Base-by-base conservation (phyloP, 2,113 vertebrate genomes). In the Crotalus viridis region DNA sequence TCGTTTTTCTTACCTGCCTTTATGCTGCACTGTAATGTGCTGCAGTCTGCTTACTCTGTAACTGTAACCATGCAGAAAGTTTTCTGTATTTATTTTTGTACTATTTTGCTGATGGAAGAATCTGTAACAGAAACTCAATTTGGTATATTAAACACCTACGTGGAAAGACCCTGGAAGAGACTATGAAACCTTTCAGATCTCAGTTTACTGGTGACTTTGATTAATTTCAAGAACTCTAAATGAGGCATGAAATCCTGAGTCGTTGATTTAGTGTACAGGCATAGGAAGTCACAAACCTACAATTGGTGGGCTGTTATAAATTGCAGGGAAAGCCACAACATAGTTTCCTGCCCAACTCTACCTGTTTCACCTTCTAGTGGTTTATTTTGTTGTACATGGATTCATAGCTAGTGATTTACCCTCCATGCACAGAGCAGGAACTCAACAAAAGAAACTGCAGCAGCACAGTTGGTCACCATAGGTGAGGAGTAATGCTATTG, bases 71-170 rank as follows among this genome's bases (percentile, higher is more conserved):
- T 85, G 33, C 57, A 3, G 19, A 87, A 94, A 86, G 0, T 10
- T 10, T 74, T 95, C 88, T 81, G 0, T 88, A 88, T 88, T 92
- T 91, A 22, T 56, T 92, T 92, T 90, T 81, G 6, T 69, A 10
- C 28, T 86, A 74, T 69, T 57, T 94, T 57, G 64, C 56, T 85
- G 64, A 88, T 92, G 85, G 90, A 92, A 88, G 54, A 85, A 54
- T 90, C 17, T 61, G 13, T 88, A 85, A 90, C 10, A 57, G 59
- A 88, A 52, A 15, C 69, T 81, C 22, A 94, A 46, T n/a, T n/a
- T 5, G 57, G 26, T 85, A 24, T 87, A 85, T 10, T 92, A 61
- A 88, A 59, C 6, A 5, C 52, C 6, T 52, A 39, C 54, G 39
- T 10, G 8, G 54, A 59, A 51, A 85, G 89, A 81, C 74, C n/a